These are phyloP conservation scores for Protodeltote pygarga DNA, from an alignment of 2,888 invertebrate genomes.

Conservation along the genomic window DNA sequence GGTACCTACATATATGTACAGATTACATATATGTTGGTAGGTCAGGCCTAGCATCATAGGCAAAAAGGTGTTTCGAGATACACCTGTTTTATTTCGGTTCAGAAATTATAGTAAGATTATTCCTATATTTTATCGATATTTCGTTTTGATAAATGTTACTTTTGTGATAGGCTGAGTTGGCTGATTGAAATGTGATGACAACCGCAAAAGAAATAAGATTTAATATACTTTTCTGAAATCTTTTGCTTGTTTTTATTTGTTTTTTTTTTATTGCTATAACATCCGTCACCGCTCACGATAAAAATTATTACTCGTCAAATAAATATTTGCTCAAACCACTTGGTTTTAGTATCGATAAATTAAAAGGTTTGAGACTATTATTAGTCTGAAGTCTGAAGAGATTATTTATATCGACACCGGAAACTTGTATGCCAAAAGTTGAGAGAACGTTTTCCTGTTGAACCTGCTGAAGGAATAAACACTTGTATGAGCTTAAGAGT, in stretches of 20 bases:
- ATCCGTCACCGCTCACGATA: constrained; percentile 12
- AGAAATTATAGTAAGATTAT: too few relatives aligned
- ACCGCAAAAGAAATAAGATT: too few relatives aligned
- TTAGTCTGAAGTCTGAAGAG: constrained; percentile 30
- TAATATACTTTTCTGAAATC: too few relatives aligned
- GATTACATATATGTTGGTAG: too few relatives aligned
- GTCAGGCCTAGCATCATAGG: too few relatives aligned
- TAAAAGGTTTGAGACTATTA: constrained; percentile 29
- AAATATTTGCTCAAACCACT: constrained; percentile 8
- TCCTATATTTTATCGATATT: too few relatives aligned
- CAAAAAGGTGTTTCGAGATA: too few relatives aligned
- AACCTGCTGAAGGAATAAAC: constrained; percentile 13
- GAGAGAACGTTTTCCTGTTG: constrained; percentile 48
- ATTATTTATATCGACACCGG: constrained; percentile 43
- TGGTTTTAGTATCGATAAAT: constrained; percentile 41
- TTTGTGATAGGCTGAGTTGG: too few relatives aligned
- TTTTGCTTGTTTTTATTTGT: neutral
- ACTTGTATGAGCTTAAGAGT: constrained; percentile 1
- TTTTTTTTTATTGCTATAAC: neutral
- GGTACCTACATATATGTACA: too few relatives aligned
- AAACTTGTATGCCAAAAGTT: constrained; percentile 42
- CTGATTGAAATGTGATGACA: too few relatives aligned
- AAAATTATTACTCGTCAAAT: constrained; percentile 9
- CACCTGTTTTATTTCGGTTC: too few relatives aligned
- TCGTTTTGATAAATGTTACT: too few relatives aligned